Evolutionary conservation across 2,113 vertebrate species (phyloP), one percentile per base, ranked within the genome.

Genomic region (Actenoides lindsayi): DNA sequence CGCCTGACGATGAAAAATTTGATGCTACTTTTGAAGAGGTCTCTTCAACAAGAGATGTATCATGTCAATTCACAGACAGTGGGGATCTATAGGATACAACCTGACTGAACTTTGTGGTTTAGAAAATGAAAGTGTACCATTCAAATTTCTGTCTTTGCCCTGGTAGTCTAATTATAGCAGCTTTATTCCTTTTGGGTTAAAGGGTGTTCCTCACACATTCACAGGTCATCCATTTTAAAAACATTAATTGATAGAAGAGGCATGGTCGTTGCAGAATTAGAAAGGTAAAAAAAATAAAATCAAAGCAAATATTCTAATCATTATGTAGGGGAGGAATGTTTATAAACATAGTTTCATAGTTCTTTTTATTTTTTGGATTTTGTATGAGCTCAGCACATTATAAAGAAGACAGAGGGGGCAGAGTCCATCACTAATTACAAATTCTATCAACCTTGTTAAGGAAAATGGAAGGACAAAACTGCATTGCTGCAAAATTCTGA

Each of bases 391-490:
- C n/a, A 95, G 59, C 51, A 96, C 25, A 78, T 95, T 95, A 92
- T 79, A 75, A 93, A 97, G 82, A 94, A 56, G 83, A 91, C 78
- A 83, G 67, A 97, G 71, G 28, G 46, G 65, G 41, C 21, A 90
- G 63, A 96, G 11, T 14, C 59, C 60, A 79, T 48, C 65, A 93
- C 68, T 95, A 97, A 96, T 96, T 95, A 88, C 73, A 86, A 92
- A 88, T 89, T 94, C 87, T 90, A 84, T 86, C 75, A 89, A 64
- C 42, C 57, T 92, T 95, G 33, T 90, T 95, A 96, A 96, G 44
- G 84, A 97, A 97, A 98, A 92, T 6, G 56, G 68, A 80, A 95
- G 70, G 73, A 75, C 7, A 2, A 89, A 82, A 67, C 31, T 94
- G 21, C 16, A 65, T 70, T 28, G 3, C 56, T 86, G 82, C 77